Conservation (phyloP, 37 sponge, comb jelly and placozoan species). For the Beroe ovata region DNA sequence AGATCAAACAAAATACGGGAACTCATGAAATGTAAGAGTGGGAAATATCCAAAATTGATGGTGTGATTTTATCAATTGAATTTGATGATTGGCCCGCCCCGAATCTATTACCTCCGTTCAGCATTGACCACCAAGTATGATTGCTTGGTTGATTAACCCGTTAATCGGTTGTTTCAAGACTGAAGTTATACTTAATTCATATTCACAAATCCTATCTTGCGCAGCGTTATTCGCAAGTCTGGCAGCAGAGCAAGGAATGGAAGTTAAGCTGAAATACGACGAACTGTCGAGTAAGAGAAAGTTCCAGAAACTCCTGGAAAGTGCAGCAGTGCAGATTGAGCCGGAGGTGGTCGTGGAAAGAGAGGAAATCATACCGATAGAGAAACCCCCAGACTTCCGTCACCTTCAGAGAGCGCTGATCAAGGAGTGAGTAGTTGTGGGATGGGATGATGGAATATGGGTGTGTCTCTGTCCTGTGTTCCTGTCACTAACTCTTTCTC, state of each 20-base stretch:
- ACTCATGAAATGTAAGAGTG: slow-evolving; percentile 61
- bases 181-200: no score
- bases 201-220: no score
- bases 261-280: slow-evolving; percentile 34
- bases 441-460: no score
- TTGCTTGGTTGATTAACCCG: no score
- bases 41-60: no score
- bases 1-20: slow-evolving; percentile 25
- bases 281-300: slow-evolving; percentile 38
- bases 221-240: slow-evolving; percentile 30
- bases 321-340: not conserved
- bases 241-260: slow-evolving; percentile 28
- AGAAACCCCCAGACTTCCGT: slow-evolving; percentile 24
- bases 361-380: not conserved
- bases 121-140: no score
- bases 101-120: no score
- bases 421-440: slow-evolving; percentile 4
- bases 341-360: not conserved
- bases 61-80: no score
- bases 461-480: no score
- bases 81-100: no score
- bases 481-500: no score
- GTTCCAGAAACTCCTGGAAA: slow-evolving; percentile 47
- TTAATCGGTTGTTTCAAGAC: no score
- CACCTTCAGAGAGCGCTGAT: slow-evolving; percentile 38